A percentile compares a stretch with the other conserved stretches of the same genome.
phyloP scores from a whole-genome alignment of 2,888 invertebrate species.

The Temnothorax unifasciatus region DNA sequence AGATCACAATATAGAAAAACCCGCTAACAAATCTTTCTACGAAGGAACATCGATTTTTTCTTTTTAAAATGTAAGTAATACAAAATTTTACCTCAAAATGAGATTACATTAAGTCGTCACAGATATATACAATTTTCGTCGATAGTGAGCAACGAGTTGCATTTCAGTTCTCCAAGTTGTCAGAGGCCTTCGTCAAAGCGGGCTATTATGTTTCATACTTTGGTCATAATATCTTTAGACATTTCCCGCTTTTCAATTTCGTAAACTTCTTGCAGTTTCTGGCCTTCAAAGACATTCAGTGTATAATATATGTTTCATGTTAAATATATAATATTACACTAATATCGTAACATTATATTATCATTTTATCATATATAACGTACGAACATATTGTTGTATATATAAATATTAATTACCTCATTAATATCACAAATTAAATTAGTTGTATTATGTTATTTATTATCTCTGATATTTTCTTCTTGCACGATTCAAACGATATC shows the following conservation, averaged over 20 bases:
- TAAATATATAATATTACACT: constrained; percentile 33
- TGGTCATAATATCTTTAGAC: background rate
- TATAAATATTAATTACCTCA: constrained; percentile 6
- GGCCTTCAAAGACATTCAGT: background rate
- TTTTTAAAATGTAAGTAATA: constrained; percentile 25
- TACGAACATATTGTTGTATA: background rate
- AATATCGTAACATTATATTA: constrained; percentile 24
- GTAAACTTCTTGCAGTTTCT: background rate
- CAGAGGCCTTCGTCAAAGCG: background rate
- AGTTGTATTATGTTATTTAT: constrained; percentile 1
- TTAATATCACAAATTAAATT: constrained; percentile 43
- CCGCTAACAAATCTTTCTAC: constrained; percentile 44
- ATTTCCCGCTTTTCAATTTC: background rate
- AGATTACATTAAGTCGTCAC: constrained; percentile 19
- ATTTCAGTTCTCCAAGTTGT: background rate
- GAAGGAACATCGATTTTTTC: constrained; percentile 48
- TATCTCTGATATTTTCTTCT: constrained; percentile 15
- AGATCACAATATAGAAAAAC: constrained; percentile 64
- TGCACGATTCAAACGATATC: background rate
- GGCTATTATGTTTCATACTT: constrained; percentile 1
- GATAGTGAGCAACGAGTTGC: background rate
- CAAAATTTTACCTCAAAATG: constrained; percentile 14
- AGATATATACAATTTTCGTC: background rate
- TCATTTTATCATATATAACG: background rate
- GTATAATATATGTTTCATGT: constrained; percentile 3